phyloP scores from a whole-genome alignment of 2,797 vertebrate species.

The Cyclopterus lumpus region DNA sequence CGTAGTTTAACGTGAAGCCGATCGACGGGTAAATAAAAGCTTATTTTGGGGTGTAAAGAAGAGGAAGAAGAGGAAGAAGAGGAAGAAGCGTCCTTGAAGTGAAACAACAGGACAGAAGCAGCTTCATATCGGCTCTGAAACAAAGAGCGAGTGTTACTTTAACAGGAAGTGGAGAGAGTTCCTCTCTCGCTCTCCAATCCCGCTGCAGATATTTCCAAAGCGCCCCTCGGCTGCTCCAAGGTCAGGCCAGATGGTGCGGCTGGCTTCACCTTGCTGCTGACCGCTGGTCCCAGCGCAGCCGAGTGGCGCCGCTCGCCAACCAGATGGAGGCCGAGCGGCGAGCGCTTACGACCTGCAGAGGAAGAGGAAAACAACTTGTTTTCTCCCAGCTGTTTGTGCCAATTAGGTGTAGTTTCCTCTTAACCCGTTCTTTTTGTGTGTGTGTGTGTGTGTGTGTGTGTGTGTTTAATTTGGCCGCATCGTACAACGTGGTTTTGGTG shows the following conservation, averaged over 20 bases:
- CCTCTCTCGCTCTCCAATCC: slow-evolving; percentile 23
- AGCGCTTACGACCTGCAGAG: slow-evolving; percentile 72
- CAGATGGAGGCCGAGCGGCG: slow-evolving; percentile 79
- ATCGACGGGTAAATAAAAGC: too few species aligned
- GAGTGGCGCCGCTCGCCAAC: slow-evolving; percentile 69
- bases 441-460: slow-evolving; percentile 41
- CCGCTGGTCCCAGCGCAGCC: slow-evolving; percentile 73
- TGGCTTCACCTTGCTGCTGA: slow-evolving; percentile 82
- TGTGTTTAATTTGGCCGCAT: slow-evolving; percentile 68
- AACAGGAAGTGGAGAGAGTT: neutral
- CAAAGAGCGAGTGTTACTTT: neutral
- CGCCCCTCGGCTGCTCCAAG: slow-evolving; percentile 62
- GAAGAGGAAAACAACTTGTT: slow-evolving; percentile 45
- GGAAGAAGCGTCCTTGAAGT: too few species aligned
- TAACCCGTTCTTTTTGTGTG: slow-evolving; percentile 18
- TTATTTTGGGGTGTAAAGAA: too few species aligned
- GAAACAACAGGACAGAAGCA: neutral
- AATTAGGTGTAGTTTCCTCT: slow-evolving; percentile 60
- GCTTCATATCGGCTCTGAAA: neutral
- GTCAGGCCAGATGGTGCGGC: slow-evolving; percentile 81
- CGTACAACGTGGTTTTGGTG: slow-evolving; percentile 45
- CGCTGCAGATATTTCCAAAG: slow-evolving; percentile 30
- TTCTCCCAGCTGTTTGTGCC: slow-evolving; percentile 62
- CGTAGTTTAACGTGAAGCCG: too few species aligned
- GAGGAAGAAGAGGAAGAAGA: too few species aligned